Percentiles rank a stretch among this genome's conserved stretches.
These are phyloP conservation scores for Corynorhinus townsendii DNA, from an alignment of 2,113 vertebrate species.

Conservation along the genomic window DNA sequence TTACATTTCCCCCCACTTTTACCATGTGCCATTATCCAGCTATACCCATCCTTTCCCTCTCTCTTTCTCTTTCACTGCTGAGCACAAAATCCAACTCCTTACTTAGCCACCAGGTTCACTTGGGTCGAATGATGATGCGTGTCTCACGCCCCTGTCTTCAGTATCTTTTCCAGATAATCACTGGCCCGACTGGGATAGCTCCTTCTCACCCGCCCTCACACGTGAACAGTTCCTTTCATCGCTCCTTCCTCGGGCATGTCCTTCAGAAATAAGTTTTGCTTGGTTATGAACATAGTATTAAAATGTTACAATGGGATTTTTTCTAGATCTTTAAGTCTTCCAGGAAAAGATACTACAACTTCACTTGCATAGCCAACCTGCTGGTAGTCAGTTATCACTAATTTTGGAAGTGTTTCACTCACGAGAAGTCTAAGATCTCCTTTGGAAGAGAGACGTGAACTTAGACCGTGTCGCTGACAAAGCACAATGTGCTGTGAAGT, in stretches of 20 bases:
- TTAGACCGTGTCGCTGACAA: not conserved
- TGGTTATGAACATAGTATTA: not conserved
- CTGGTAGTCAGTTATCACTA: not conserved
- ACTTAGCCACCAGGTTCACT: not conserved
- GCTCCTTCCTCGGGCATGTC: not conserved
- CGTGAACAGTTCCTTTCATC: fast-evolving
- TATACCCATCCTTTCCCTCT: not conserved
- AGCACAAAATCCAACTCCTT: not conserved
- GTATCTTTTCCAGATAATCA: not conserved
- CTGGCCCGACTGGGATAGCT: not conserved
- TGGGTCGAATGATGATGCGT: not conserved
- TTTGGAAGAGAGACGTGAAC: not conserved
- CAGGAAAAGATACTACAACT: not conserved
- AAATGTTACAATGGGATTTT: not conserved
- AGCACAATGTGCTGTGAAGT: not conserved
- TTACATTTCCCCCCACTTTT: not conserved
- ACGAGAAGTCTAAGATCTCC: not conserved
- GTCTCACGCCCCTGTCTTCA: not conserved
- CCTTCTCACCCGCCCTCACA: fast-evolving
- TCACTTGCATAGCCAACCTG: not conserved
- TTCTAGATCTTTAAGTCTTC: constrained; percentile 12
- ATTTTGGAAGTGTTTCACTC: constrained; percentile 7
- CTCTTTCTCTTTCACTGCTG: not conserved
- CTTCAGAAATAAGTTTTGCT: not conserved
- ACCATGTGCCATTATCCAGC: not conserved